Evolutionary conservation across 2,113 vertebrate species (phyloP).

Genomic region (Chaenocephalus aceratus): DNA sequence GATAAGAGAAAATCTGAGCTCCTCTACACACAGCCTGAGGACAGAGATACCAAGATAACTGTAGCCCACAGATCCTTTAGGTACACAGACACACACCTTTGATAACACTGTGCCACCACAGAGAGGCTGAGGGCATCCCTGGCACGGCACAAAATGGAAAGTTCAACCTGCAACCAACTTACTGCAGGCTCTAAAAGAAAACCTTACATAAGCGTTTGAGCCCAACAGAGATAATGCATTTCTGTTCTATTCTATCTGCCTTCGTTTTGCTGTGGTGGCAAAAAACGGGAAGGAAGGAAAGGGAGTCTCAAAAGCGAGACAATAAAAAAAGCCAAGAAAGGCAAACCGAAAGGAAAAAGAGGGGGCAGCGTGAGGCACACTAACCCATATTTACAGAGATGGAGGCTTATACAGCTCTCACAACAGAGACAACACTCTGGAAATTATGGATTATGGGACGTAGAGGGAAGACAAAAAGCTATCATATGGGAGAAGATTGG

Average conservation of each 20-base stretch:
- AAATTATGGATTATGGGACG: slow-evolving; percentile 64
- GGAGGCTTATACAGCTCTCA: slow-evolving; percentile 53
- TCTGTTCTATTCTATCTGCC: slow-evolving; percentile 10
- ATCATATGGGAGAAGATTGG: slow-evolving; percentile 24
- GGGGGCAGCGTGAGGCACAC: slow-evolving; percentile 74
- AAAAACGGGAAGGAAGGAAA: slow-evolving; percentile 51
- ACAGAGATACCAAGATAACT: slow-evolving; percentile 28
- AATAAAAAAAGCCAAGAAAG: slow-evolving; percentile 67
- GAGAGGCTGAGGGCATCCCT: slow-evolving; percentile 61
- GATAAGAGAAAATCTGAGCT: slow-evolving; percentile 22
- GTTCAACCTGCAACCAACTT: slow-evolving; percentile 53
- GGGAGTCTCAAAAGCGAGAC: slow-evolving; percentile 46
- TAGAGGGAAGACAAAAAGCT: slow-evolving; percentile 31
- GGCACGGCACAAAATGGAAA: slow-evolving; percentile 50
- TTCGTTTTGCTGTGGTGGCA: slow-evolving; percentile 51
- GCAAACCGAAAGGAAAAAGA: slow-evolving; percentile 56
- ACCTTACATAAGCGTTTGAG: slow-evolving; percentile 38
- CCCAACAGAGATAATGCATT: slow-evolving; percentile 14
- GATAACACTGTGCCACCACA: slow-evolving; percentile 46
- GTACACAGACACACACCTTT: slow-evolving; percentile 48
- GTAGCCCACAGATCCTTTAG: not conserved
- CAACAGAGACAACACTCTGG: slow-evolving; percentile 54
- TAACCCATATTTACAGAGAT: slow-evolving; percentile 82
- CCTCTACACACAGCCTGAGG: slow-evolving; percentile 31
- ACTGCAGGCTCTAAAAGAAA: slow-evolving; percentile 34